A percentile compares a stretch with the other conserved stretches of the same genome.
Conservation (phyloP, 2,888 invertebrate genomes). For the Apodemia hepburni region DNA sequence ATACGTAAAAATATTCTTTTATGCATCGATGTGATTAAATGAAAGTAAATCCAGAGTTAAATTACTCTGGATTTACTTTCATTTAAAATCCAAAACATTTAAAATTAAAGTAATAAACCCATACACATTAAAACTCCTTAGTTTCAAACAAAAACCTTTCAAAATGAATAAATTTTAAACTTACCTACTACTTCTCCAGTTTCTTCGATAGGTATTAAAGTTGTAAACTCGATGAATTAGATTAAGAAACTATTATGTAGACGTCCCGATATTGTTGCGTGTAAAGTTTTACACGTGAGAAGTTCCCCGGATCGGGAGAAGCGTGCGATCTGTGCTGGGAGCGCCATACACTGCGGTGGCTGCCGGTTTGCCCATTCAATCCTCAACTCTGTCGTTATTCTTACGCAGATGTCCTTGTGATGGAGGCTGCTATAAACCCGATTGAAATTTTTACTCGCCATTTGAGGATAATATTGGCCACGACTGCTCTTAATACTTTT, state of each 20-base stretch:
- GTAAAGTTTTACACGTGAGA: constrained; percentile 44
- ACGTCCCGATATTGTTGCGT: constrained; percentile 37
- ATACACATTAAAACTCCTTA: too few relatives aligned
- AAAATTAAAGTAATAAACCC: too few relatives aligned
- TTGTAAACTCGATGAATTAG: background rate
- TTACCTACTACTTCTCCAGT: constrained; percentile 24
- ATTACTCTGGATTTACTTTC: too few relatives aligned
- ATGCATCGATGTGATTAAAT: too few relatives aligned
- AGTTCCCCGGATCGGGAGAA: constrained; percentile 39
- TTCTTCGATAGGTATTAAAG: background rate
- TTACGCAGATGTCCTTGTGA: constrained; percentile 65
- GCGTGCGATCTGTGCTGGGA: constrained; percentile 52
- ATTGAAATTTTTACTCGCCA: constrained; percentile 15
- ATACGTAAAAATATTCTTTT: too few relatives aligned
- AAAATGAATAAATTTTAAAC: constrained; percentile 13
- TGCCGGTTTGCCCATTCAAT: constrained; percentile 67
- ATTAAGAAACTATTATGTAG: background rate
- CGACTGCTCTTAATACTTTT: constrained; percentile 12
- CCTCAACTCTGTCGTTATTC: constrained; percentile 66
- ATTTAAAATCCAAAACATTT: too few relatives aligned
- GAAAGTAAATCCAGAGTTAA: too few relatives aligned
- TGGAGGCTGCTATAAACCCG: constrained; percentile 27
- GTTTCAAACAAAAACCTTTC: background rate
- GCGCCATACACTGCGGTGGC: constrained; percentile 64
- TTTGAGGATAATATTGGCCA: constrained; percentile 12